Evolutionary conservation across 2,113 vertebrate genomes (phyloP).

Genomic region (Sminthopsis crassicaudata): DNA sequence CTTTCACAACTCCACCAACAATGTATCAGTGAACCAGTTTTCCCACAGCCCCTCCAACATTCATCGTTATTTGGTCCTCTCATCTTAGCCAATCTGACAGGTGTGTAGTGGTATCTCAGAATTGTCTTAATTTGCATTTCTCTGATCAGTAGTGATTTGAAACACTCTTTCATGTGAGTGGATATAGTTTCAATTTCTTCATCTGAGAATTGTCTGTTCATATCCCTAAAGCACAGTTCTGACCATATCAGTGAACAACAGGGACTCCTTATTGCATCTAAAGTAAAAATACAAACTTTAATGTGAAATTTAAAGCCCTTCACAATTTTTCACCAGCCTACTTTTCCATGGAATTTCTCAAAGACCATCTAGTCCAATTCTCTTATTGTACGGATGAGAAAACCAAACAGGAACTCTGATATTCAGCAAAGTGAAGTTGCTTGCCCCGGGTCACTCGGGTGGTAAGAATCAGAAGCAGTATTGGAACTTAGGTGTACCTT

Average conservation of each 20-base stretch:
- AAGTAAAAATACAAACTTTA: neutral
- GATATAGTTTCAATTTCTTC: too few relatives aligned
- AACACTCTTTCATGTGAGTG: too few relatives aligned
- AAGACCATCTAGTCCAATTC: neutral
- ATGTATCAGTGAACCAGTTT: too few relatives aligned
- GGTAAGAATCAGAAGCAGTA: neutral
- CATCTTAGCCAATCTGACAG: too few relatives aligned
- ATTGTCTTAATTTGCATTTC: too few relatives aligned
- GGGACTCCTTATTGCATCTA: neutral
- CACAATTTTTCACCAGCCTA: neutral
- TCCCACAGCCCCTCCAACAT: too few relatives aligned
- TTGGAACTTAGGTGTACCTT: neutral
- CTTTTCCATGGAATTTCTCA: neutral
- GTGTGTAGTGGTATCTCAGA: too few relatives aligned
- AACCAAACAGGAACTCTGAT: neutral
- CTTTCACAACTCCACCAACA: too few relatives aligned
- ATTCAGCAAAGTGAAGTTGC: neutral
- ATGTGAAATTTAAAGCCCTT: neutral
- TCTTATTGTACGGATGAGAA: neutral
- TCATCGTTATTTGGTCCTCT: too few relatives aligned
- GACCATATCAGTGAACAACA: neutral
- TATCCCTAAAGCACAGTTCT: neutral
- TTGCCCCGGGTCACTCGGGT: neutral
- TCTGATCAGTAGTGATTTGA: too few relatives aligned
- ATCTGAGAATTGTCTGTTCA: too few relatives aligned